A percentile compares a stretch with the other conserved stretches of the same genome.
phyloP scores from a whole-genome alignment of 2,113 vertebrate species.

The Saccopteryx bilineata region DNA sequence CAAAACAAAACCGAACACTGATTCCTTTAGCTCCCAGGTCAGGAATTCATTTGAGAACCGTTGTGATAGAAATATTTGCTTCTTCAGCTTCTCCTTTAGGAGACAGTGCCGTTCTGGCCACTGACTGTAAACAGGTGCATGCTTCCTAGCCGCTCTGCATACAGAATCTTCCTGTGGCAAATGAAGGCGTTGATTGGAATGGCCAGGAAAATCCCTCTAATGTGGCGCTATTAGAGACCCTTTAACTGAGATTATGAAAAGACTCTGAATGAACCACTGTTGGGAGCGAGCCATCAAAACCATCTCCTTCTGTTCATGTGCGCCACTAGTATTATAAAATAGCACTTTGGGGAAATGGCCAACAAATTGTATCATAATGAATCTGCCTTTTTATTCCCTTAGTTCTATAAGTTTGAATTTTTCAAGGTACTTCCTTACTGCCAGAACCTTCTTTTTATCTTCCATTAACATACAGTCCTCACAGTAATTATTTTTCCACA shows the following conservation, averaged over 20 bases:
- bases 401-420: neutral
- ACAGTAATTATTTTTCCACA: conserved; percentile 5
- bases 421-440: neutral
- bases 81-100: neutral
- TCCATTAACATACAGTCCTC: neutral
- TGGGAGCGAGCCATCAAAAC: conserved; percentile 22
- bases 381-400: neutral
- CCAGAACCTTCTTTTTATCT: neutral
- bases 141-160: neutral
- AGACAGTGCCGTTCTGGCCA: neutral
- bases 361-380: conserved; percentile 3
- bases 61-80: neutral
- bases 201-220: neutral
- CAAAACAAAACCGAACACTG: neutral
- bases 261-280: neutral
- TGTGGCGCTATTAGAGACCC: neutral
- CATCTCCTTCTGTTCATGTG: conserved; percentile 39
- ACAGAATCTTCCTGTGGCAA: neutral
- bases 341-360: neutral
- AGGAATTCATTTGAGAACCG: neutral
- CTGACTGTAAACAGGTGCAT: neutral
- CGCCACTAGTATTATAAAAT: neutral
- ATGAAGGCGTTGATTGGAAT: neutral
- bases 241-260: conserved; percentile 54
- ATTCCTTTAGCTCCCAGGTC: neutral